A percentile compares a stretch with the other conserved stretches of the same genome.
phyloP scores from a whole-genome alignment of 2,113 vertebrate species.

The Phainopepla nitens region DNA sequence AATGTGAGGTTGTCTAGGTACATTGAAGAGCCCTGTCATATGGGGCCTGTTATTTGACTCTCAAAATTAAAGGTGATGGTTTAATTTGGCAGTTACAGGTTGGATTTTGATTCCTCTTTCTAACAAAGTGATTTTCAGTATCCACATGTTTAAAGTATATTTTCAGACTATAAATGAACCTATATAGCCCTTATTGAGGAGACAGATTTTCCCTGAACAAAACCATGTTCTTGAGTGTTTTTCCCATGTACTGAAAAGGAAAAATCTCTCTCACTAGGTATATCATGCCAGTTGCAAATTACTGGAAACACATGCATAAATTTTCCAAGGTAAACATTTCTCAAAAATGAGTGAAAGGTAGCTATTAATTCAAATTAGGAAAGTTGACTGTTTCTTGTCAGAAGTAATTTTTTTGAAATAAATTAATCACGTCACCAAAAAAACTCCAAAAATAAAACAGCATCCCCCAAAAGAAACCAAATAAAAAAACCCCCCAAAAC shows the following conservation, averaged over 20 bases:
- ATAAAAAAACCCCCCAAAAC: not conserved
- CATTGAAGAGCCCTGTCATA: not conserved
- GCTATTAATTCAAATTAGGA: not conserved
- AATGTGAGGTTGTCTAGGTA: not conserved
- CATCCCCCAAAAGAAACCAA: rapidly evolving
- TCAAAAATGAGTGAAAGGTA: not conserved
- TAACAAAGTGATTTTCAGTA: not conserved
- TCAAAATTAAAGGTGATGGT: not conserved
- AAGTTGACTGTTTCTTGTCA: not conserved
- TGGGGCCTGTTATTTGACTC: not conserved
- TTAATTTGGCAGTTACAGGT: not conserved
- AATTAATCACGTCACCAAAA: not conserved
- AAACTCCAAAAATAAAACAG: not conserved
- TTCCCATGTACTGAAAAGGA: not conserved
- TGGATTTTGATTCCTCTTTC: not conserved
- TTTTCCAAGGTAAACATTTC: not conserved
- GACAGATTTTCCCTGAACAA: not conserved
- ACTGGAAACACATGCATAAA: not conserved
- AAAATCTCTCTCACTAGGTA: not conserved
- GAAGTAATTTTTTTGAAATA: not conserved
- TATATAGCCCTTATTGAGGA: not conserved
- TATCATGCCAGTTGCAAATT: not conserved
- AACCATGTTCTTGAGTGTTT: not conserved
- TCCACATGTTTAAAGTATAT: not conserved
- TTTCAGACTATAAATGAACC: not conserved